These are phyloP conservation scores for Eriocheir sinensis DNA, from an alignment of 1,140 invertebrate species.

Conservation along the genomic window DNA sequence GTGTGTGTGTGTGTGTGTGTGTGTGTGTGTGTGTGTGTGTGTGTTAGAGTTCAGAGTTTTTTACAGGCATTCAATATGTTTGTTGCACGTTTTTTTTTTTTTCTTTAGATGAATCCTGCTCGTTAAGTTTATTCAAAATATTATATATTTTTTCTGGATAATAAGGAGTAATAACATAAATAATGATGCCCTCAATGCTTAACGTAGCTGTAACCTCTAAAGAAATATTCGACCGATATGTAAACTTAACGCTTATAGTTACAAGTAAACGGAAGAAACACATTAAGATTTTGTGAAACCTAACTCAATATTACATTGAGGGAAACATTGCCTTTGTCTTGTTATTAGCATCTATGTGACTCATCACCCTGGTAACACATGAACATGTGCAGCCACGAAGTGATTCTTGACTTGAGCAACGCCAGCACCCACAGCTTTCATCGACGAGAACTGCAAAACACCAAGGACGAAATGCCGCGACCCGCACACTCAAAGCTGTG, in stretches of 20 bases:
- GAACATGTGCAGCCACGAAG: background rate
- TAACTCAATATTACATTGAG: too few species aligned
- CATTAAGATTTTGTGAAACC: too few species aligned
- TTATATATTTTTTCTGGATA: too few species aligned
- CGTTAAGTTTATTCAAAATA: background rate
- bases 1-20: background rate
- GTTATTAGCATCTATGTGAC: background rate
- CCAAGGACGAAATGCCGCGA: constrained; percentile 49
- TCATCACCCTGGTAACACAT: background rate
- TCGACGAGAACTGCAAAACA: constrained; percentile 41
- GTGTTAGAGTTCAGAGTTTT: too few species aligned
- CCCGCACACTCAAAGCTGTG: constrained; percentile 22
- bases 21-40: background rate
- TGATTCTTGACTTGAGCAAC: constrained; percentile 31
- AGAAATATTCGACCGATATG: too few species aligned
- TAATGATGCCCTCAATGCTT: background rate
- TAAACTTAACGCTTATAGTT: too few species aligned
- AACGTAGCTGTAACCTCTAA: background rate
- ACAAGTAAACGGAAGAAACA: too few species aligned
- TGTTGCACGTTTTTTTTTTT: too few species aligned
- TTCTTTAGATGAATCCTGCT: background rate
- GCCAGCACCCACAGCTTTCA: constrained; percentile 38
- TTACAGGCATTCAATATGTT: too few species aligned
- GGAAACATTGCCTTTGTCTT: too few species aligned
- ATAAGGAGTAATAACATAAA: too few species aligned